A percentile compares a stretch with the other conserved stretches of the same genome.
Conservation (phyloP, 2,888 invertebrate genomes). For the Capitulum mitella region DNA sequence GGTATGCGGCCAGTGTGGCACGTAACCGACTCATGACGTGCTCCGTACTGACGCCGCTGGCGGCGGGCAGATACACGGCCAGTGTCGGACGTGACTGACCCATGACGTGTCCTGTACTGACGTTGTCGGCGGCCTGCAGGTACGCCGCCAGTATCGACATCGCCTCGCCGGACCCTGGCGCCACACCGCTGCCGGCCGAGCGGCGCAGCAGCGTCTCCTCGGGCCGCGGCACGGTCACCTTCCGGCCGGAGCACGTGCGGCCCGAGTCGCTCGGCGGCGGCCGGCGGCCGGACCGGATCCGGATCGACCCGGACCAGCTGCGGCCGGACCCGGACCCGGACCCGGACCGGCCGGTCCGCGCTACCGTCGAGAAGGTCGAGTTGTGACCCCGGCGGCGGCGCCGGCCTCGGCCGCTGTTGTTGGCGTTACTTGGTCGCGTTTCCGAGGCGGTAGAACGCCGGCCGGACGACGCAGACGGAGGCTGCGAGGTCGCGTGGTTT, state of each 20-base stretch:
- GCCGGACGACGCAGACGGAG: too few relatives aligned
- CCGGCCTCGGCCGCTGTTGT: too few relatives aligned
- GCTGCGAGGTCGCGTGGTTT: too few relatives aligned
- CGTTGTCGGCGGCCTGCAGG: not conserved
- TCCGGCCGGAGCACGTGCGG: conserved; percentile 35
- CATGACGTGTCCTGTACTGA: not conserved
- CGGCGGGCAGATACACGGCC: not conserved
- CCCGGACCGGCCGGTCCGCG: not conserved
- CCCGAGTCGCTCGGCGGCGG: conserved; percentile 28
- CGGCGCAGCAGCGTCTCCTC: conserved; percentile 33
- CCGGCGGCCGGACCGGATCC: not conserved
- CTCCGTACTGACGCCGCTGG: not conserved
- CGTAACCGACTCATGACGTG: too few relatives aligned
- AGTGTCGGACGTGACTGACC: not conserved
- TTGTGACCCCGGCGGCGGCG: too few relatives aligned
- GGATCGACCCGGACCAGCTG: not conserved
- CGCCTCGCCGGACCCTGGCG: conserved; percentile 10
- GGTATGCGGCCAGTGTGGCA: too few relatives aligned
- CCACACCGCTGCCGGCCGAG: conserved; percentile 21
- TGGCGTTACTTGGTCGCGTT: too few relatives aligned
- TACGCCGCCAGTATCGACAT: not conserved
- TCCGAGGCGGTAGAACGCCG: too few relatives aligned
- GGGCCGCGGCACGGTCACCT: conserved; percentile 32
- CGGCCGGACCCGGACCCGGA: not conserved
- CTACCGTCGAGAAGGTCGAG: not conserved